These are phyloP conservation scores for Drosophila mojavensis DNA, from an alignment of 1,140 invertebrate genomes.

Conservation along the genomic window DNA sequence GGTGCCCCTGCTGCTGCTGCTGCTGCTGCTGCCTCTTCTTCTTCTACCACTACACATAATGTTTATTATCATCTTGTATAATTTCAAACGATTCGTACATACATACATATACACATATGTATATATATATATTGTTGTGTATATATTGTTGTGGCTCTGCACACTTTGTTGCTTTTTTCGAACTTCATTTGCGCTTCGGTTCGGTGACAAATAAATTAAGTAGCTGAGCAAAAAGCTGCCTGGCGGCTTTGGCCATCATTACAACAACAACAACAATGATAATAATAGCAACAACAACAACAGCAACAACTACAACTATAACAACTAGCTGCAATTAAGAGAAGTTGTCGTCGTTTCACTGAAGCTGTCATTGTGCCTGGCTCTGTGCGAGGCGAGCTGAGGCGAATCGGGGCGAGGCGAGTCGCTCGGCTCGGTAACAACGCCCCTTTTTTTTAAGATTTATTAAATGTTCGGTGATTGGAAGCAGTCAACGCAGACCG, in stretches of 20 bases:
- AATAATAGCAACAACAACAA: not conserved
- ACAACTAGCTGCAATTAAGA: slow-evolving; percentile 66
- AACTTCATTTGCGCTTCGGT: slow-evolving; percentile 81
- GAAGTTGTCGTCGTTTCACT: slow-evolving; percentile 31
- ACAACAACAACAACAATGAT: slow-evolving; percentile 35
- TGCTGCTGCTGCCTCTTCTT: not conserved
- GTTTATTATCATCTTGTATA: slow-evolving; percentile 54
- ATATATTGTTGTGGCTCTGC: slow-evolving; percentile 31
- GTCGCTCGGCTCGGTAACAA: slow-evolving; percentile 28
- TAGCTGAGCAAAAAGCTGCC: slow-evolving; percentile 60
- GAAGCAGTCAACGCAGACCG: slow-evolving; percentile 36
- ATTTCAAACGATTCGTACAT: slow-evolving; percentile 63
- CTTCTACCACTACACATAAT: slow-evolving; percentile 3
- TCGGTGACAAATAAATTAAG: slow-evolving; percentile 81
- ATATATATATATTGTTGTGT: not conserved
- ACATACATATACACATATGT: not conserved
- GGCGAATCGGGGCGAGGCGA: slow-evolving; percentile 2
- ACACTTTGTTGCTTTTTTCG: slow-evolving; percentile 57
- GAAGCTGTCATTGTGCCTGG: slow-evolving; percentile 31
- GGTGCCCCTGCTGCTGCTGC: slow-evolving; percentile 1
- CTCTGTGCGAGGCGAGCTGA: slow-evolving; percentile 3
- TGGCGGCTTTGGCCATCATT: slow-evolving; percentile 52
- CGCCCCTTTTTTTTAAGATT: slow-evolving; percentile 56
- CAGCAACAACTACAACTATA: slow-evolving; percentile 34
- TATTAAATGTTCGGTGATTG: slow-evolving; percentile 61